Percentiles rank a stretch among this genome's conserved stretches.
Conservation (phyloP, 2,113 vertebrate species). For the Naja naja region DNA sequence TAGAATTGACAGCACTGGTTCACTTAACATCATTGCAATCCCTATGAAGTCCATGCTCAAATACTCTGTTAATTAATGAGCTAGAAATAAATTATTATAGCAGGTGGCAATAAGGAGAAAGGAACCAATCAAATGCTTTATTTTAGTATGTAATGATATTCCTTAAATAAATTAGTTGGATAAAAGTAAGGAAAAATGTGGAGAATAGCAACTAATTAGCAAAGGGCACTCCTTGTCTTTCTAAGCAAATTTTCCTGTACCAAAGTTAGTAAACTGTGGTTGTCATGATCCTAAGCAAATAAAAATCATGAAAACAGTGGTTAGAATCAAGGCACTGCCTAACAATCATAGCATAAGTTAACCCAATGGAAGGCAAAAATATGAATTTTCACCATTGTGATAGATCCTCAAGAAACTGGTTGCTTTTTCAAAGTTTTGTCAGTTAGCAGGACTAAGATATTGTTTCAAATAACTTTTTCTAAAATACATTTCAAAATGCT, state of each 20-base stretch:
- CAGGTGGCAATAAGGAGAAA: conserved; percentile 67
- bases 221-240: conserved; percentile 14
- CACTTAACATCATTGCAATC: conserved; percentile 61
- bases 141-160: conserved; percentile 63
- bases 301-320: background rate
- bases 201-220: conserved; percentile 40
- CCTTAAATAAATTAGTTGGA: conserved; percentile 72
- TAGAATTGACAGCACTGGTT: conserved; percentile 68
- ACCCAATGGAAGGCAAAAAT: background rate
- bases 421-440: background rate
- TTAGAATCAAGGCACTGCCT: background rate
- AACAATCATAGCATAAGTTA: background rate
- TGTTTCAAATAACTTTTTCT: background rate
- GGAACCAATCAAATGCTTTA: conserved; percentile 62
- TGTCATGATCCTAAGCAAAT: background rate
- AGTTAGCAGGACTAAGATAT: background rate
- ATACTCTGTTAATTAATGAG: conserved; percentile 76
- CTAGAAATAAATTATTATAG: conserved; percentile 79
- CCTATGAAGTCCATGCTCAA: conserved; percentile 69
- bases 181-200: conserved; percentile 34
- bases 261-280: background rate
- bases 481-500: background rate
- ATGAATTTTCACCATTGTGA: background rate
- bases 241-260: accelerated
- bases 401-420: accelerated